These are phyloP conservation scores for Leistus spinibarbis DNA, from an alignment of 2,888 invertebrate genomes.

Conservation along the genomic window DNA sequence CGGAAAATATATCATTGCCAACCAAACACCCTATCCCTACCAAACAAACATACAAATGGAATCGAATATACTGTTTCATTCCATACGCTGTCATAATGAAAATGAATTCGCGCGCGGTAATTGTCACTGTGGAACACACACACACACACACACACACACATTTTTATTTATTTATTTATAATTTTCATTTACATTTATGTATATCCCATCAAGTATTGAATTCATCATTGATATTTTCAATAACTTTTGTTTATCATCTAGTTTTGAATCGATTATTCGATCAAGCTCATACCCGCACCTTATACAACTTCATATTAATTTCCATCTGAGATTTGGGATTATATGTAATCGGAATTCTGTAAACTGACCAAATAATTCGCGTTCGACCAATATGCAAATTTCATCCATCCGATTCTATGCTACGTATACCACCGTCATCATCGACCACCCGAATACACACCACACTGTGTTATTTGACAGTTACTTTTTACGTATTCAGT, in stretches of 20 bases:
- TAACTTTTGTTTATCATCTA: not conserved
- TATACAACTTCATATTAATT: slow-evolving; percentile 17
- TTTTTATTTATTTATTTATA: not conserved
- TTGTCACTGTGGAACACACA: not conserved
- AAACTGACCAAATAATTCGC: slow-evolving; percentile 28
- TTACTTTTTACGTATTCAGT: slow-evolving; percentile 35
- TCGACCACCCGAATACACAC: not conserved
- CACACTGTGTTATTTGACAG: slow-evolving; percentile 24
- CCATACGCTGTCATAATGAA: not conserved
- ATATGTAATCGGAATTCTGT: slow-evolving; percentile 21
- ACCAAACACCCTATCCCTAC: not conserved
- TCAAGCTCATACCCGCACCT: not conserved
- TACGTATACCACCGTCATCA: not conserved
- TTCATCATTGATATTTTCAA: not conserved
- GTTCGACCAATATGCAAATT: slow-evolving; percentile 30
- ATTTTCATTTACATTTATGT: not conserved
- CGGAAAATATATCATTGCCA: not conserved
- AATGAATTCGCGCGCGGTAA: not conserved
- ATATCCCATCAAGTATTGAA: too few species aligned
- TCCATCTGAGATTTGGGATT: slow-evolving; percentile 34
- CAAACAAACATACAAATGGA: not conserved
- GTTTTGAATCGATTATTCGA: not conserved
- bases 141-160: too few species aligned
- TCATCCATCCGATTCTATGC: too few species aligned
- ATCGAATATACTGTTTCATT: not conserved